Evolutionary conservation across 1,140 invertebrate genomes (phyloP).

Genomic region (Macrostomum lignano): DNA sequence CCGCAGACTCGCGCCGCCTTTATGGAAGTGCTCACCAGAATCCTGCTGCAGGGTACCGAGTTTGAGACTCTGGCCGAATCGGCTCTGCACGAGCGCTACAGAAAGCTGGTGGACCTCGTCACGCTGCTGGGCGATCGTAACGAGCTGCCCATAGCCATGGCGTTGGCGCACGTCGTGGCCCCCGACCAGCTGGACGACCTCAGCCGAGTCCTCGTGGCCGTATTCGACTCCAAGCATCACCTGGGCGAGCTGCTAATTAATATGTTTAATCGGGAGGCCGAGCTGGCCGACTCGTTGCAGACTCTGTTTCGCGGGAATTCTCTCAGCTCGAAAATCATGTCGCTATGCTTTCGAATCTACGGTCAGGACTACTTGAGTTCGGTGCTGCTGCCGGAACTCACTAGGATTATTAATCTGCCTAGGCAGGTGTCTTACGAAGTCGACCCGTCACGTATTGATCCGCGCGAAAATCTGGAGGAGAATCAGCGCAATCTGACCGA

Average conservation of each 20-base stretch:
- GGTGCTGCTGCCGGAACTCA: constrained; percentile 42
- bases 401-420: neutral
- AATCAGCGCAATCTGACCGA: constrained; percentile 58
- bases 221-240: constrained; percentile 85
- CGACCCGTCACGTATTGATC: constrained; percentile 54
- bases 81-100: constrained; percentile 64
- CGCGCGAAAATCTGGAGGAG: constrained; percentile 53
- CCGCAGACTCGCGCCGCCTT: constrained; percentile 80
- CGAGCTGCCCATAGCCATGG: constrained; percentile 85
- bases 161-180: constrained; percentile 71
- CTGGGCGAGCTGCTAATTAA: constrained; percentile 79
- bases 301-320: constrained; percentile 82
- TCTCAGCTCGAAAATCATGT: constrained; percentile 86
- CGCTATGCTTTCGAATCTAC: constrained; percentile 91
- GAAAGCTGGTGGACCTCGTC: constrained; percentile 74
- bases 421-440: constrained; percentile 43
- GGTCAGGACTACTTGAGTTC: constrained; percentile 61
- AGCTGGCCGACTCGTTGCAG: constrained; percentile 70
- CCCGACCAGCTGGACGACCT: constrained; percentile 78
- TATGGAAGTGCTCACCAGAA: constrained; percentile 84
- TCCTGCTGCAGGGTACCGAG: constrained; percentile 83
- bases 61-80: constrained; percentile 90
- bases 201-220: constrained; percentile 68
- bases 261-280: constrained; percentile 48
- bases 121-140: constrained; percentile 76